Evolutionary conservation across 2,888 invertebrate genomes (phyloP).

Genomic region (Camptogramma bilineatum): DNA sequence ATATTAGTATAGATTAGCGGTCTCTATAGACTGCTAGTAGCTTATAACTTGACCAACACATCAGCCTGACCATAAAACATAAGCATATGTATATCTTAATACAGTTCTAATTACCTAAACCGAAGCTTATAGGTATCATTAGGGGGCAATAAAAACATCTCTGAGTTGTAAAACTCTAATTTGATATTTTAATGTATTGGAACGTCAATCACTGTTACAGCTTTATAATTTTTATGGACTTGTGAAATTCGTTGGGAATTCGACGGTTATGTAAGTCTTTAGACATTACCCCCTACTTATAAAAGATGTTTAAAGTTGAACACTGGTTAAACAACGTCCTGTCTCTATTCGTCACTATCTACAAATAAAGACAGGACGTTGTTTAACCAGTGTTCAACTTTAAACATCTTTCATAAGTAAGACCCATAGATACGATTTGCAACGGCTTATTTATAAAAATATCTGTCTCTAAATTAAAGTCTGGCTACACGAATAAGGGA

Average conservation of each 20-base stretch:
- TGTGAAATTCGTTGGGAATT: conserved; percentile 37
- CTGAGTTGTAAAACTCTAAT: conserved; percentile 40
- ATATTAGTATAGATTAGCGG: too few relatives aligned
- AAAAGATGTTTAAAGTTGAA: too few relatives aligned
- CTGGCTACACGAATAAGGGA: too few relatives aligned
- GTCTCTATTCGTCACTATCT: too few relatives aligned
- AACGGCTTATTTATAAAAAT: too few relatives aligned
- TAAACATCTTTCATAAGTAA: too few relatives aligned
- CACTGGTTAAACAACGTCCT: too few relatives aligned
- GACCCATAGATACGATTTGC: too few relatives aligned
- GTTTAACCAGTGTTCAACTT: too few relatives aligned
- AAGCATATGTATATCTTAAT: conserved; percentile 47
- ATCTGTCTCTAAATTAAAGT: too few relatives aligned
- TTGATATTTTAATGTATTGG: conserved; percentile 41
- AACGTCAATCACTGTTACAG: conserved; percentile 38
- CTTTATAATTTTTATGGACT: conserved; percentile 41
- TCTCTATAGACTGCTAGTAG: not conserved
- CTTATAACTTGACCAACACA: not conserved
- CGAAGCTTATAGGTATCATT: conserved; percentile 43
- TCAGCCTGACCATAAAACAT: conserved; percentile 31
- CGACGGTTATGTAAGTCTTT: conserved; percentile 24
- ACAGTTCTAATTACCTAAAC: conserved; percentile 52
- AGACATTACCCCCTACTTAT: too few relatives aligned
- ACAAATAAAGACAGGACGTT: too few relatives aligned
- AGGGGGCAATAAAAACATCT: conserved; percentile 40